These are phyloP conservation scores for Anguilla pacifica DNA, from an alignment of 2,797 vertebrate species.

Conservation along the genomic window DNA sequence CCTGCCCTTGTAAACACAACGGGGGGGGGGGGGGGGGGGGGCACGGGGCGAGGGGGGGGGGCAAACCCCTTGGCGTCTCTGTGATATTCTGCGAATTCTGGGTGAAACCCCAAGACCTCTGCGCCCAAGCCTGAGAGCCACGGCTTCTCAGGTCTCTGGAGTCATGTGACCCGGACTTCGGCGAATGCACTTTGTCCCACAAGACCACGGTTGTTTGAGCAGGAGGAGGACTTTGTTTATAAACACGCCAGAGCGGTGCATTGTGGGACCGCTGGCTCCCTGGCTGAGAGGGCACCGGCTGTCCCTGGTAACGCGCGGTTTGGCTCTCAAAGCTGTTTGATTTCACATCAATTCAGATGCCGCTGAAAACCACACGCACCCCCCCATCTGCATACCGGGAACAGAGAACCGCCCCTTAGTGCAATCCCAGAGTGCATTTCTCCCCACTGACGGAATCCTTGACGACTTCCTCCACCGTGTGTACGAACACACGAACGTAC, in stretches of 20 bases:
- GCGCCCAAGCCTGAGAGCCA: constrained; percentile 12
- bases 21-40: not conserved
- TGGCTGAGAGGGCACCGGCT: too few species aligned
- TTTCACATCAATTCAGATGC: too few species aligned
- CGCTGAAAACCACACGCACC: too few species aligned
- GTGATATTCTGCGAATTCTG: constrained; percentile 21
- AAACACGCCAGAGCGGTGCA: not conserved
- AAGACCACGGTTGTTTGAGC: not conserved
- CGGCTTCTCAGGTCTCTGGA: not conserved
- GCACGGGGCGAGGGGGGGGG: not conserved
- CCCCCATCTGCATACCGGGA: too few species aligned
- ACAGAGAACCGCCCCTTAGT: too few species aligned
- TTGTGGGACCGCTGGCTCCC: not conserved
- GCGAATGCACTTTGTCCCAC: not conserved
- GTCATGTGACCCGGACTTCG: not conserved
- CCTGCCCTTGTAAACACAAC: constrained; percentile 57
- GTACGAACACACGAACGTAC: not conserved
- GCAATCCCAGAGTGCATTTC: too few species aligned
- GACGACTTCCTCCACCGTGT: not conserved
- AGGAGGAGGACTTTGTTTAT: not conserved
- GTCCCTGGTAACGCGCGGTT: too few species aligned
- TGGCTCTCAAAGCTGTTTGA: too few species aligned
- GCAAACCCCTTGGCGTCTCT: constrained; percentile 44
- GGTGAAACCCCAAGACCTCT: constrained; percentile 29
- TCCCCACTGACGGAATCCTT: not conserved